Conservation (phyloP, 2,888 invertebrate genomes). For the Atrina japonica region DNA sequence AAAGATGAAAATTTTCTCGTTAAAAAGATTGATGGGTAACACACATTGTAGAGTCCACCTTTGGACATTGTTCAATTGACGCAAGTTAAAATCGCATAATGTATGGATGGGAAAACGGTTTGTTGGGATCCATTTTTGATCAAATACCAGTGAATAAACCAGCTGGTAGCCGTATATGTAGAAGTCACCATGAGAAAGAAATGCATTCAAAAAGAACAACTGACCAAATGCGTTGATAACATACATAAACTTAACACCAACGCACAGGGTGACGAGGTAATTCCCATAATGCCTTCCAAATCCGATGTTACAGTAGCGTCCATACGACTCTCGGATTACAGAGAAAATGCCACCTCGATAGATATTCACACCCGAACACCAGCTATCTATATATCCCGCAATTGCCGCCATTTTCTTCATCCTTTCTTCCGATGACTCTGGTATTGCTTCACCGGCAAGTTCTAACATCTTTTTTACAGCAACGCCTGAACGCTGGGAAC, state of each 20-base stretch:
- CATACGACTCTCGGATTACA: constrained; percentile 10
- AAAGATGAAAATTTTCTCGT: constrained; percentile 29
- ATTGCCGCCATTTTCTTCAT: constrained; percentile 4
- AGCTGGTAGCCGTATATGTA: constrained; percentile 30
- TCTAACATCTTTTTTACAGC: constrained; percentile 23
- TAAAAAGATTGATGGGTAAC: constrained; percentile 26
- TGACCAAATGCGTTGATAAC: constrained; percentile 23
- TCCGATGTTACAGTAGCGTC: constrained; percentile 9
- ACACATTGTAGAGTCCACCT: constrained; percentile 27
- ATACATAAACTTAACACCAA: constrained; percentile 22
- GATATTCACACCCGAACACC: constrained; percentile 22
- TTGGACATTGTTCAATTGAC: constrained; percentile 29
- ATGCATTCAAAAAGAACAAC: constrained; percentile 30
- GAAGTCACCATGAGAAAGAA: constrained; percentile 20
- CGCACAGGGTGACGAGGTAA: constrained; percentile 16
- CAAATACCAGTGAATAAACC: constrained; percentile 6
- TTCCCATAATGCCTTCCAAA: constrained; percentile 28
- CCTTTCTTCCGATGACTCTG: constrained; percentile 6
- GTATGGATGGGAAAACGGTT: constrained; percentile 21
- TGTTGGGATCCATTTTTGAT: constrained; percentile 15
- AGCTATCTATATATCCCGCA: constrained; percentile 23
- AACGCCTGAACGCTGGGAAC: constrained; percentile 15
- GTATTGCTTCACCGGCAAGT: not conserved
- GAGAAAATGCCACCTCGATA: constrained; percentile 25
- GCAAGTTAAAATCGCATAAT: constrained; percentile 26